These are phyloP conservation scores for Oryzias woworae DNA, from an alignment of 2,113 vertebrate species.

Conservation along the genomic window DNA sequence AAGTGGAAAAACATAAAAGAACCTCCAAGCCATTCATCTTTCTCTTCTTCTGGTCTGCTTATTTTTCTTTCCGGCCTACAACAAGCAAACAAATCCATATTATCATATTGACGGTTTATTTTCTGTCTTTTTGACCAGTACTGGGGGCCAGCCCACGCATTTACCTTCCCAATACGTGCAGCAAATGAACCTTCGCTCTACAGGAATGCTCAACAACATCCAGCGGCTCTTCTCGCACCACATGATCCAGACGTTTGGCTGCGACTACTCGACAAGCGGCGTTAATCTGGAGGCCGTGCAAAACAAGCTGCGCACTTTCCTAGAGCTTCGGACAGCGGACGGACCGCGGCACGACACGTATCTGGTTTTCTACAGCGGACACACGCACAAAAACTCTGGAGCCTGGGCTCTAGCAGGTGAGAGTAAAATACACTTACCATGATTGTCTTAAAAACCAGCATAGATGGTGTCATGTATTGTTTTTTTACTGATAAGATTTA, in stretches of 20 bases:
- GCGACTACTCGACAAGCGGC: conserved; percentile 95
- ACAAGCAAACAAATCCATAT: not conserved
- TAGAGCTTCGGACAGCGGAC: conserved; percentile 91
- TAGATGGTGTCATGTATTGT: too few relatives aligned
- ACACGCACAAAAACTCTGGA: conserved; percentile 87
- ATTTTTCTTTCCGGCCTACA: conserved; percentile 1
- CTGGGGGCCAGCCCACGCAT: conserved; percentile 87
- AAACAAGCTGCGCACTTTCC: conserved; percentile 89
- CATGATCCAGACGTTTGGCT: conserved; percentile 94
- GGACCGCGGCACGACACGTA: conserved; percentile 96
- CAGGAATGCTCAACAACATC: conserved; percentile 89
- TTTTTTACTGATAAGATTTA: too few relatives aligned
- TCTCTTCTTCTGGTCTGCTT: not conserved
- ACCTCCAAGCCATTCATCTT: conserved; percentile 22
- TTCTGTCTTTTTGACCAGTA: conserved; percentile 66
- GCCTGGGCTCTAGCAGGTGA: conserved; percentile 95
- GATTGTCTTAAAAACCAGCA: too few relatives aligned
- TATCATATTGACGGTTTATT: conserved; percentile 4
- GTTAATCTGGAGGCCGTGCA: conserved; percentile 86
- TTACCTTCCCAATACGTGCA: conserved; percentile 90
- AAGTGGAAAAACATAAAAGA: conserved; percentile 1
- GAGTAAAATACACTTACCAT: not conserved
- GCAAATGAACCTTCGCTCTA: conserved; percentile 90
- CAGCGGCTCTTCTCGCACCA: conserved; percentile 97
- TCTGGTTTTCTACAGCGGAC: conserved; percentile 94